phyloP scores from a whole-genome alignment of 2,113 vertebrate genomes.

The Ptyas mucosa region DNA sequence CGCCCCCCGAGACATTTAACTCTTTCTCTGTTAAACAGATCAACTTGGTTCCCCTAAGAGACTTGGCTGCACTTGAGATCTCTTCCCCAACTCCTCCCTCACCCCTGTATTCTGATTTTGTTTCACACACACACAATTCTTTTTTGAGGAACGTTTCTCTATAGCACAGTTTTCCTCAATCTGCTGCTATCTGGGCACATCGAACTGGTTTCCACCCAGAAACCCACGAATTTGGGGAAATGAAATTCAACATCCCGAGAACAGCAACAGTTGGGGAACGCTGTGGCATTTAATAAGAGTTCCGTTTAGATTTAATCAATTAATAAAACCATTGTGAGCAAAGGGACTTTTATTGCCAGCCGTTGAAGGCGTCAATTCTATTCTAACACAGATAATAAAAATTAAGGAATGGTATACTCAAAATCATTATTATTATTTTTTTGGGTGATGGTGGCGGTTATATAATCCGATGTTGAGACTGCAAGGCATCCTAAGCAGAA shows the following conservation, averaged over 20 bases:
- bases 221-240: neutral
- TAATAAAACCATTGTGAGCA: neutral
- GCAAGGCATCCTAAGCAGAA: neutral
- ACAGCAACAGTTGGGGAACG: neutral
- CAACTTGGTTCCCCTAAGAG: neutral
- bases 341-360: too few species aligned
- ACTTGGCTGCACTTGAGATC: neutral
- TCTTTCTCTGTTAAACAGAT: neutral
- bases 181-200: neutral
- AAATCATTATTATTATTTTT: too few species aligned
- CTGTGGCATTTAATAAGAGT: neutral
- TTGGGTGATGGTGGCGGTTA: neutral
- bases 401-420: neutral
- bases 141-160: neutral
- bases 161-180: neutral
- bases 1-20: neutral
- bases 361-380: neutral
- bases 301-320: neutral
- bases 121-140: neutral
- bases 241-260: neutral
- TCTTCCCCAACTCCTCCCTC: neutral
- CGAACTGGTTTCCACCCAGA: neutral
- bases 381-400: neutral
- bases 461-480: neutral
- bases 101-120: neutral